These are phyloP conservation scores for Cebidichthys violaceus DNA, from an alignment of 2,113 vertebrate species.

Conservation along the genomic window DNA sequence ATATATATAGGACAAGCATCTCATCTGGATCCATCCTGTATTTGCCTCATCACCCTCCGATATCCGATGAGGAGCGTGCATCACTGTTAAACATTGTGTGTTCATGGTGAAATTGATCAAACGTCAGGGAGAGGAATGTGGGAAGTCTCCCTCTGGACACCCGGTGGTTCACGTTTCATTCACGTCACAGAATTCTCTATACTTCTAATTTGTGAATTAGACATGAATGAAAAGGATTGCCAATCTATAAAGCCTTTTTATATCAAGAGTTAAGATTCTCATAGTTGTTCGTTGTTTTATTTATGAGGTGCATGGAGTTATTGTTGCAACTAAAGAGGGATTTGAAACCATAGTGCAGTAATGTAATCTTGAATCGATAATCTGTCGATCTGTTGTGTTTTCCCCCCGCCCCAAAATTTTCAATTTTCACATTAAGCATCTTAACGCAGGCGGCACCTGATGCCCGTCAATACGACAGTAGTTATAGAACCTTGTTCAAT, in stretches of 20 bases:
- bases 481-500: not conserved
- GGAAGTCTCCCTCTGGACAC: slow-evolving; percentile 19
- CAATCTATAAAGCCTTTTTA: not conserved
- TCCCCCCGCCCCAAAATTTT: not conserved
- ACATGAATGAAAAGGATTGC: not conserved
- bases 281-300: not conserved
- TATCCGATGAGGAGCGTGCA: slow-evolving; percentile 14
- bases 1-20: slow-evolving; percentile 9
- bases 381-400: not conserved
- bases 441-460: not conserved
- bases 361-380: not conserved
- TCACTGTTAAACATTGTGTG: slow-evolving; percentile 26
- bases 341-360: not conserved
- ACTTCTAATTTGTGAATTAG: no score
- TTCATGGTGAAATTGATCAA: slow-evolving; percentile 44
- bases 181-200: slow-evolving; percentile 7
- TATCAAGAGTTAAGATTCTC: not conserved
- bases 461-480: not conserved
- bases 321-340: not conserved
- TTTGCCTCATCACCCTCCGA: not conserved
- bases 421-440: not conserved
- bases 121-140: slow-evolving; percentile 18
- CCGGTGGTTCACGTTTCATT: slow-evolving; percentile 13
- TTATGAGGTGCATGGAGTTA: not conserved
- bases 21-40: slow-evolving; percentile 5